Evolutionary conservation across 1,140 invertebrate genomes (phyloP), one percentile per base, ranked within the genome.

Genomic region (Theocolax elegans): DNA sequence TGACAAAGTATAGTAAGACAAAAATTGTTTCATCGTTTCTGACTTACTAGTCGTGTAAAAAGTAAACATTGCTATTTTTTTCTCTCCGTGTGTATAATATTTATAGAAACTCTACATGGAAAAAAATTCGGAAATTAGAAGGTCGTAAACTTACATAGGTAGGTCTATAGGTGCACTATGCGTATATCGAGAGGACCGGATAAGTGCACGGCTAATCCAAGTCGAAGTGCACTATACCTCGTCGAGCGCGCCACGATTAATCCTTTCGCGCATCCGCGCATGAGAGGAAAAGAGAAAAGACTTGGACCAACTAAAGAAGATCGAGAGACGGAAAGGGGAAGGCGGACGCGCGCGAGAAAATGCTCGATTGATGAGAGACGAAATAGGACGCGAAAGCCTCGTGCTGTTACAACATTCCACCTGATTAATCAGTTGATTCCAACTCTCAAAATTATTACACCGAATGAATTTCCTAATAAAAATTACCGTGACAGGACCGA

Each of bases 161-260:
- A 42, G 13, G 35, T 31, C 56, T 29, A 9, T 15, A 62, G 10
- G n/a, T n/a, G n/a, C n/a, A n/a, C n/a, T n/a, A n/a, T n/a, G n/a
- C n/a, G n/a, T n/a, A n/a, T n/a, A n/a, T 27, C 12, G 13, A 15
- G 42, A 31, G 23, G 46, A 46, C 38, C 9, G 46, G n/a, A 19
- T 42, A 13, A 42, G 13, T 42, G n/a, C n/a, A 4, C n/a, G 35
- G 12, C 21, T 46, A 64, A 64, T 64, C 29, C 46, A 9, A 38
- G 12, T 15, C 44, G 46, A 64, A 51, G 44, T 64, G n/a, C 27
- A 48, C 42, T 48, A n/a, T n/a, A 48, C 13, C 59, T 42, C 42
- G 42, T 62, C 12, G 27, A 49, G 42, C 31, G 38, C 44, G 21
- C 31, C 40, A 21, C 54, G 58, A 70, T 70, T 70, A 42, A 65